Percentiles rank a stretch among this genome's conserved stretches.
phyloP scores from a whole-genome alignment of 2,113 vertebrate genomes.

The Atractosteus spatula region DNA sequence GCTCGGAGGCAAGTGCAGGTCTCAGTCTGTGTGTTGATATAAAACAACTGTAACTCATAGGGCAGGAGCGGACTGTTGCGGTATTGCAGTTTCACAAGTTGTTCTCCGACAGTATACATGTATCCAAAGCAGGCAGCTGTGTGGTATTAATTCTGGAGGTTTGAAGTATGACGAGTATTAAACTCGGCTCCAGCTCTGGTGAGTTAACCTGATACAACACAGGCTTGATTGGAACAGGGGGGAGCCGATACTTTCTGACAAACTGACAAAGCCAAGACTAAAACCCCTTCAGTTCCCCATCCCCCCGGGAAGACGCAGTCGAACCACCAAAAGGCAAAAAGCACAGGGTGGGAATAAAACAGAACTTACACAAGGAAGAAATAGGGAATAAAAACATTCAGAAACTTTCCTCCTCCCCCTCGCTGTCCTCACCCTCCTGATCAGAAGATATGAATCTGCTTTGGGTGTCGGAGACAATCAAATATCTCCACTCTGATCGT shows the following conservation, averaged over 20 bases:
- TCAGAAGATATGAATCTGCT: constrained; percentile 69
- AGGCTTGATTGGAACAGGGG: not conserved
- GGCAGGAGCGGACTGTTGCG: too few species aligned
- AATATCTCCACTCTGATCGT: constrained; percentile 58
- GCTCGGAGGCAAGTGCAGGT: too few species aligned
- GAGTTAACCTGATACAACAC: too few species aligned
- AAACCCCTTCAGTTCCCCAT: not conserved
- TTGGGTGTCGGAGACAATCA: constrained; percentile 55
- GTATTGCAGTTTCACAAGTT: too few species aligned
- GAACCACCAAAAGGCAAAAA: too few species aligned
- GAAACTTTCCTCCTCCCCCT: constrained; percentile 12
- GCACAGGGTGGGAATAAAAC: too few species aligned
- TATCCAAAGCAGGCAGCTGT: not conserved
- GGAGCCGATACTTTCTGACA: too few species aligned
- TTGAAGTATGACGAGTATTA: too few species aligned
- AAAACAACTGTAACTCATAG: too few species aligned
- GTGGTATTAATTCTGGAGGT: not conserved
- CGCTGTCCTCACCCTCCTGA: constrained; percentile 32
- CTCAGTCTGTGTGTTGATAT: too few species aligned
- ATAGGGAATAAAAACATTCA: constrained; percentile 30
- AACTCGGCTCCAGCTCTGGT: too few species aligned
- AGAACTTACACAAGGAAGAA: constrained; percentile 13
- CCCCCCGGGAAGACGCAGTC: not conserved
- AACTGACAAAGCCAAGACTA: not conserved
- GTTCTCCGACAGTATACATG: too few species aligned